A percentile compares a stretch with the other conserved stretches of the same genome.
These are phyloP conservation scores for Caranx melampygus DNA, from an alignment of 2,113 vertebrate species.

Conservation along the genomic window DNA sequence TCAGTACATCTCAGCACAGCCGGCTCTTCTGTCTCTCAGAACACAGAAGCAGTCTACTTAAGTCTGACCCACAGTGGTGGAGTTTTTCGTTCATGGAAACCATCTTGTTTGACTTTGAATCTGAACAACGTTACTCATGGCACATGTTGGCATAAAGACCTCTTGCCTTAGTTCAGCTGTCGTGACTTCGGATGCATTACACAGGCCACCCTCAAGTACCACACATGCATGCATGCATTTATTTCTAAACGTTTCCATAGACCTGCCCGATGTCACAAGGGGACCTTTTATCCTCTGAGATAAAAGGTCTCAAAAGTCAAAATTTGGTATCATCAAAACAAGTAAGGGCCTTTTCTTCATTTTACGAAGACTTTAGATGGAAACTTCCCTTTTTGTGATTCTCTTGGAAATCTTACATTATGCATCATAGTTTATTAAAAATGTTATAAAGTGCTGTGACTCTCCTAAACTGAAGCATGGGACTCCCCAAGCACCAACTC, in stretches of 20 bases:
- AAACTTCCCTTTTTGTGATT: neutral
- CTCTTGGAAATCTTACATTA: neutral
- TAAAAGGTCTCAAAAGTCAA: constrained; percentile 11
- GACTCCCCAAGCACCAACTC: neutral
- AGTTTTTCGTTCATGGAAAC: neutral
- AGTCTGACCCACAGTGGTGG: neutral
- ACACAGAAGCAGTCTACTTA: neutral
- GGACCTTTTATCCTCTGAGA: constrained; percentile 11
- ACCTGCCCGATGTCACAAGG: neutral
- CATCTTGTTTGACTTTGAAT: constrained; percentile 10
- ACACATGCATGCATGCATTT: neutral
- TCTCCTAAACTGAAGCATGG: neutral
- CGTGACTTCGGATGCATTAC: neutral
- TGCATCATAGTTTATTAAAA: constrained; percentile 6
- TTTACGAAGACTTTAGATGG: neutral
- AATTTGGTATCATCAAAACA: neutral
- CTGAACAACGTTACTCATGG: constrained; percentile 9
- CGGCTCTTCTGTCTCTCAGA: neutral
- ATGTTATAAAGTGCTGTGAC: constrained; percentile 3
- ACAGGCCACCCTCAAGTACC: constrained; percentile 11
- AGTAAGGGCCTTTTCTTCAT: neutral
- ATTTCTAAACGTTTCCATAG: constrained; percentile 16
- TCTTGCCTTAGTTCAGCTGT: constrained; percentile 18
- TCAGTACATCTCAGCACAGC: constrained; percentile 5
- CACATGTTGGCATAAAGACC: constrained; percentile 15